Conservation (phyloP, 2,888 invertebrate genomes). For the Oligia fasciuncula region DNA sequence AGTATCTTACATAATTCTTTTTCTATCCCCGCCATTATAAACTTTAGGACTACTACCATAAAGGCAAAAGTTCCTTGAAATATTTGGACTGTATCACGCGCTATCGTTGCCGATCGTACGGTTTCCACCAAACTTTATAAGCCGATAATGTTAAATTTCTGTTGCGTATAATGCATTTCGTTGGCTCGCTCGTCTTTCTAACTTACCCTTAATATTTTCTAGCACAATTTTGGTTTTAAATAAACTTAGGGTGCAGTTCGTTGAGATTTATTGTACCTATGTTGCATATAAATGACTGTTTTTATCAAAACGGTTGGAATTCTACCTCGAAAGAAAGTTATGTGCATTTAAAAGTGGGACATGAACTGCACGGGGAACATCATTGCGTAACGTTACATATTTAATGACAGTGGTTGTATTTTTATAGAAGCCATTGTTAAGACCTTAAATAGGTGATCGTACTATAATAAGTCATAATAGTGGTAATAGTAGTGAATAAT, state of each 20-base stretch:
- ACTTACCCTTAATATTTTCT: constrained; percentile 56
- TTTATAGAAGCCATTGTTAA: not conserved
- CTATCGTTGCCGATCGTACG: constrained; percentile 57
- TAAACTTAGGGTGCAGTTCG: constrained; percentile 44
- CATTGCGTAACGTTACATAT: constrained; percentile 9
- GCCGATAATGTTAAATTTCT: constrained; percentile 67
- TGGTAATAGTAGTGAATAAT: not conserved
- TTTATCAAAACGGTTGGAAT: constrained; percentile 38
- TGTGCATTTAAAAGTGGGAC: constrained; percentile 24
- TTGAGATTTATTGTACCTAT: constrained; percentile 46
- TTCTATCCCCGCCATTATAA: constrained; percentile 42
- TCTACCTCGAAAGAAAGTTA: constrained; percentile 13
- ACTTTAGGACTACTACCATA: constrained; percentile 43
- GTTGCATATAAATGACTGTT: constrained; percentile 42
- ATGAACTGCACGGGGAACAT: not conserved
- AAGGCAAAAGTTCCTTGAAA: constrained; percentile 49
- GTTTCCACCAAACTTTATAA: constrained; percentile 64
- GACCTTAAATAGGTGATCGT: not conserved
- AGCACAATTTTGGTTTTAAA: constrained; percentile 53
- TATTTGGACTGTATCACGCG: constrained; percentile 35
- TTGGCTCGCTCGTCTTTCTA: constrained; percentile 46
- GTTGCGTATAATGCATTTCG: constrained; percentile 66
- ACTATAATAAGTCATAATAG: not conserved
- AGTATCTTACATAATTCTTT: constrained; percentile 61
- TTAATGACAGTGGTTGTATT: not conserved